phyloP scores from a whole-genome alignment of 1,140 invertebrate genomes.

The Pachypsylla venusta region DNA sequence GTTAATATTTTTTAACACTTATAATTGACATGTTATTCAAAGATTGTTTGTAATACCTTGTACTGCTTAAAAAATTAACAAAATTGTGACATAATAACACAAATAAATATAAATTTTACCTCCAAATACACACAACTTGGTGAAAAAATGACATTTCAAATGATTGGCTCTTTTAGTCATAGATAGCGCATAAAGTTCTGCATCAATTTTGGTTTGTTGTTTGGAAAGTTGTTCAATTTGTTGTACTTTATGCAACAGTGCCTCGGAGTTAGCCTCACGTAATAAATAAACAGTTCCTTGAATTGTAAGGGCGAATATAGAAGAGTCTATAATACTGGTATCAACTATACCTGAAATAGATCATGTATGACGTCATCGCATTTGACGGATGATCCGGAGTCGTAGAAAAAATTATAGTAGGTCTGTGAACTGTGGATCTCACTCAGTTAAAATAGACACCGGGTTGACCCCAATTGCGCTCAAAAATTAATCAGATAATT shows the following conservation, averaged over 20 bases:
- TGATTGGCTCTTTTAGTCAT: background rate
- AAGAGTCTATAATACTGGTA: background rate
- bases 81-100: background rate
- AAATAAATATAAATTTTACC: background rate
- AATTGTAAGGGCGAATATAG: background rate
- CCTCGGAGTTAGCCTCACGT: background rate
- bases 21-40: background rate
- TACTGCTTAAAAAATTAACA: background rate
- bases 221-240: background rate
- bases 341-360: background rate
- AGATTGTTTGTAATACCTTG: background rate
- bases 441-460: background rate
- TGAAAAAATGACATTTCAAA: background rate
- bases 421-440: background rate
- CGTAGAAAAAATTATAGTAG: background rate
- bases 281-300: background rate
- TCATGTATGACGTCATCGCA: background rate
- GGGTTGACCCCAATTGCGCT: background rate
- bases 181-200: background rate
- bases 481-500: background rate
- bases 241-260: background rate
- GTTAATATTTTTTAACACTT: background rate
- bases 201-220: background rate
- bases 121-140: background rate
- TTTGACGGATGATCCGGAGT: background rate